Conservation (phyloP, 2,797 vertebrate genomes). For the Ptychobarbus kaznakovi region DNA sequence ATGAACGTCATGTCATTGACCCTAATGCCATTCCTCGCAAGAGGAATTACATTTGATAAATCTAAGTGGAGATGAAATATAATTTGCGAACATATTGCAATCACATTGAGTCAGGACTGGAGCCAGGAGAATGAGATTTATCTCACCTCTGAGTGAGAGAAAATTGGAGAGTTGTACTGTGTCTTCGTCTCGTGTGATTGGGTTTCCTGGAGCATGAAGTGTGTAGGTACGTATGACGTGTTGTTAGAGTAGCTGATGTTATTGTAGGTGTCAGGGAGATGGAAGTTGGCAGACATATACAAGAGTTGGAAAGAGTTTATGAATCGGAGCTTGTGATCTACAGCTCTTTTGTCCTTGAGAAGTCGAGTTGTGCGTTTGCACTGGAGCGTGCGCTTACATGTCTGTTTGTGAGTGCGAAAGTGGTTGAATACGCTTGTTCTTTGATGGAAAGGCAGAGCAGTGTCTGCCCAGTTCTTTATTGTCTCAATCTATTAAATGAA, state of each 20-base stretch:
- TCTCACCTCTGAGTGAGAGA: slow-evolving; percentile 40
- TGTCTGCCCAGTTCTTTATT: slow-evolving; percentile 62
- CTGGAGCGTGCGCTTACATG: slow-evolving; percentile 14
- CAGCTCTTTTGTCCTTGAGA: slow-evolving; percentile 62
- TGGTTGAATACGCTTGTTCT: slow-evolving; percentile 28
- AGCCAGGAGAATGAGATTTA: slow-evolving; percentile 52
- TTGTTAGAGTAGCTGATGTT: slow-evolving; percentile 52
- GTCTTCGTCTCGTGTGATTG: slow-evolving; percentile 52
- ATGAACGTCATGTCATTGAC: not conserved
- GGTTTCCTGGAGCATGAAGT: slow-evolving; percentile 46
- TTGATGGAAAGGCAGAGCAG: slow-evolving; percentile 46
- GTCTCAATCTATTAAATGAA: slow-evolving; percentile 69
- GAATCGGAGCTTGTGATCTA: slow-evolving; percentile 41
- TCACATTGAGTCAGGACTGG: slow-evolving; percentile 11
- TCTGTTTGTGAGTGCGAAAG: slow-evolving; percentile 25
- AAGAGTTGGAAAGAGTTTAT: slow-evolving; percentile 30
- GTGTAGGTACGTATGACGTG: slow-evolving; percentile 43
- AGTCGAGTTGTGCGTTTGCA: slow-evolving; percentile 40
- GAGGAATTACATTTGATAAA: slow-evolving; percentile 34
- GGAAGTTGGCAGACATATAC: slow-evolving; percentile 59
- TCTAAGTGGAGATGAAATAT: slow-evolving; percentile 39
- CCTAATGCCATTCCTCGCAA: slow-evolving; percentile 9
- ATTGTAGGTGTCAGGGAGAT: slow-evolving; percentile 50
- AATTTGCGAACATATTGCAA: slow-evolving; percentile 35
- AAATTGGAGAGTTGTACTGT: slow-evolving; percentile 33